Conservation (phyloP, 53 echinoderm and acorn worm genomes). For the Echinometra lucunter region DNA sequence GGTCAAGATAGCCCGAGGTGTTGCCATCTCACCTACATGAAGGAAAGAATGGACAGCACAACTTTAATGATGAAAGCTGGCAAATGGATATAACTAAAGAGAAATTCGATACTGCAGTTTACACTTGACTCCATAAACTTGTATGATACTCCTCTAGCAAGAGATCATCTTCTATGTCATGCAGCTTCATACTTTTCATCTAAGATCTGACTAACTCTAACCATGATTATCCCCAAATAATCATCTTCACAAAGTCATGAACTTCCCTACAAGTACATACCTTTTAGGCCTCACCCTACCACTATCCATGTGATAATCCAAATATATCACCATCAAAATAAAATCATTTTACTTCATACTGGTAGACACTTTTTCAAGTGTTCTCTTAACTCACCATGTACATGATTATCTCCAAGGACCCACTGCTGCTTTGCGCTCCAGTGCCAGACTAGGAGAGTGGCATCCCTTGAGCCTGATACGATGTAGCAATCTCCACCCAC, state of each 20-base stretch:
- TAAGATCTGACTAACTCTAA: too few species aligned
- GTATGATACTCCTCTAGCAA: not conserved
- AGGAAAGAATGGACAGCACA: not conserved
- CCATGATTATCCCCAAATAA: too few species aligned
- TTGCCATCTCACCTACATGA: conserved; percentile 94
- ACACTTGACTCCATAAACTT: not conserved
- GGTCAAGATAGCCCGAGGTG: conserved; percentile 96
- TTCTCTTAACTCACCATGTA: conserved; percentile 77
- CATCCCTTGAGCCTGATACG: conserved; percentile 97
- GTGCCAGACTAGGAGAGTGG: conserved; percentile 97
- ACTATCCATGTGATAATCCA: too few species aligned
- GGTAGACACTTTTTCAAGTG: not conserved
- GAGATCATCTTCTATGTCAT: too few species aligned
- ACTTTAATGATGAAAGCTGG: not conserved
- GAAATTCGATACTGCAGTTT: not conserved
- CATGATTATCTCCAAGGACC: conserved; percentile 96
- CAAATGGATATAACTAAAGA: not conserved
- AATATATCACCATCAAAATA: not conserved
- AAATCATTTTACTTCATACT: too few species aligned
- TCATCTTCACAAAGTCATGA: too few species aligned
- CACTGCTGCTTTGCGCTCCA: conserved; percentile 99
- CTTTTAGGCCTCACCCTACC: too few species aligned
- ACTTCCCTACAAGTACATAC: too few species aligned
- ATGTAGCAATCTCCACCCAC: conserved; percentile 98
- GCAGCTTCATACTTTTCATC: too few species aligned